These are phyloP conservation scores for Scrobipalpa costella DNA, from an alignment of 2,888 invertebrate genomes.

Conservation along the genomic window DNA sequence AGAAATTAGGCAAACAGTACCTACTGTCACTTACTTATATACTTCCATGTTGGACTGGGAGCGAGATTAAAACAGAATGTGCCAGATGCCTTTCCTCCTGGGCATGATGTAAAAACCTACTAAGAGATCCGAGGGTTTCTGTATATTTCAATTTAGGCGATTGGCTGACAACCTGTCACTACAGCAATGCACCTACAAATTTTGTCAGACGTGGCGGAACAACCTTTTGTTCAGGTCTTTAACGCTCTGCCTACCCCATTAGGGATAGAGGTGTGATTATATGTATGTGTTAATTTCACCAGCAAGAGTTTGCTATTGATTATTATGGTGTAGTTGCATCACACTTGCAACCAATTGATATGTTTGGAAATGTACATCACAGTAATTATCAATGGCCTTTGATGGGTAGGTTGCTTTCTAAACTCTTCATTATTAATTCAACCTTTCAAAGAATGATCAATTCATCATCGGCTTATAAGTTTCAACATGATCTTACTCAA, in stretches of 20 bases:
- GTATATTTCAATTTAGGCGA: no score
- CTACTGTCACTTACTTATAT: not conserved
- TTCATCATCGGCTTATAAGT: not conserved
- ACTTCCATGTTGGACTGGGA: no score
- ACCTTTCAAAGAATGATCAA: not conserved
- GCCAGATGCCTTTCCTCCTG: no score
- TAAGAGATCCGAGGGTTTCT: no score
- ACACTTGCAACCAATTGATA: not conserved
- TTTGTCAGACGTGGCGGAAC: no score
- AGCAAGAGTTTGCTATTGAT: not conserved
- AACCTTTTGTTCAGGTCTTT: no score
- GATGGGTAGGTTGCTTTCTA: not conserved
- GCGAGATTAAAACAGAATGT: no score
- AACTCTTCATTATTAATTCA: not conserved
- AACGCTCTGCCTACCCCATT: no score
- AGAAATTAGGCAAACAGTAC: not conserved
- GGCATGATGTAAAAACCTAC: no score
- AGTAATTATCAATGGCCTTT: constrained; percentile 5
- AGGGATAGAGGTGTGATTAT: no score
- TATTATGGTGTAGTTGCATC: not conserved
- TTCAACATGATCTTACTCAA: constrained; percentile 10
- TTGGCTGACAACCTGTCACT: no score
- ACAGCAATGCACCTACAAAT: no score
- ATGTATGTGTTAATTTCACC: not conserved
- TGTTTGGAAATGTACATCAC: constrained; percentile 3